Conservation (phyloP, 1,140 invertebrate species). For the Laupala kohalensis region DNA sequence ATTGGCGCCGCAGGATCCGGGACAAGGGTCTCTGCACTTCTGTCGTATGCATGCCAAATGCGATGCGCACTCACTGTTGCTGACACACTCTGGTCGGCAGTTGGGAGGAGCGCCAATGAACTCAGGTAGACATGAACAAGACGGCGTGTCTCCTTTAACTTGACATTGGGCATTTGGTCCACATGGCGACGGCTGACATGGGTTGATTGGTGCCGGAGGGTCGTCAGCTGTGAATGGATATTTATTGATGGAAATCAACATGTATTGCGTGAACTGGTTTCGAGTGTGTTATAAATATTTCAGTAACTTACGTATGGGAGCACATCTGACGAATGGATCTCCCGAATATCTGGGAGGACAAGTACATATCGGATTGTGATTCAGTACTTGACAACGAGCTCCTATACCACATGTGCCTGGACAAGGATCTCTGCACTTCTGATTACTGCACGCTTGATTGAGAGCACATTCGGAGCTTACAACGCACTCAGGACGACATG, state of each 20-base stretch:
- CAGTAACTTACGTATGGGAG: conserved; percentile 14
- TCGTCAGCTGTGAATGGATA: conserved; percentile 38
- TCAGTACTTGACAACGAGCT: conserved; percentile 37
- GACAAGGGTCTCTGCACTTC: conserved; percentile 30
- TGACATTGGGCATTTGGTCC: conserved; percentile 31
- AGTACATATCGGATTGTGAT: conserved; percentile 36
- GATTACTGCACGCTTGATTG: conserved; percentile 34
- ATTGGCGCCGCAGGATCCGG: conserved; percentile 28
- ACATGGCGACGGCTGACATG: conserved; percentile 45
- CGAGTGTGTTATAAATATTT: no score
- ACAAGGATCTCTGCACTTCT: conserved; percentile 36
- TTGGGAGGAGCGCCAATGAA: conserved; percentile 21
- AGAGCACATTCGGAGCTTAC: conserved; percentile 33
- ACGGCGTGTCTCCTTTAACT: conserved; percentile 22
- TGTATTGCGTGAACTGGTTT: no score
- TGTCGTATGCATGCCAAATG: conserved; percentile 25
- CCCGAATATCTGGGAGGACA: conserved; percentile 39
- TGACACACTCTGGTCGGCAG: conserved; percentile 25
- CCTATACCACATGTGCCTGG: conserved; percentile 38
- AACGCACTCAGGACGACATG: conserved; percentile 35
- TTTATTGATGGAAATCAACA: not conserved
- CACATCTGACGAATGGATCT: conserved; percentile 29
- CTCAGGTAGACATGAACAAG: conserved; percentile 25
- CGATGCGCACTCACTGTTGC: conserved; percentile 23
- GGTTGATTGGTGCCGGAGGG: conserved; percentile 28